Percentiles rank a stretch among this genome's conserved stretches.
These are phyloP conservation scores for Acromyrmex heyeri DNA, from an alignment of 1,140 invertebrate species.

Conservation along the genomic window DNA sequence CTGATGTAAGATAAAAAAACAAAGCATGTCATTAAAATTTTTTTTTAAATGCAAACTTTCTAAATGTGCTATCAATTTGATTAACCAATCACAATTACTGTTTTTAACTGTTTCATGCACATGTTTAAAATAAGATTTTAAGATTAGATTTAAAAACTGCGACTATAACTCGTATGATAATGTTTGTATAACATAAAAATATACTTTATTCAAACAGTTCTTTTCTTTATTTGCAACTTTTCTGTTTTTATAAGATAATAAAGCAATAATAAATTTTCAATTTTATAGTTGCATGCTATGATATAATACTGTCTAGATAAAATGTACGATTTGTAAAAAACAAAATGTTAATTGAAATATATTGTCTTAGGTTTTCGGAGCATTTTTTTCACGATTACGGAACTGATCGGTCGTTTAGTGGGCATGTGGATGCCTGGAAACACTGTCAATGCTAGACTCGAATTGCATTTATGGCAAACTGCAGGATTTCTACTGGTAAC, in stretches of 20 bases:
- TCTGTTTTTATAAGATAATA: background rate
- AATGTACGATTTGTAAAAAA: background rate
- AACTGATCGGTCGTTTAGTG: slow-evolving; percentile 78
- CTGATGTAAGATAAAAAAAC: background rate
- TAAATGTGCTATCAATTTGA: slow-evolving; percentile 1
- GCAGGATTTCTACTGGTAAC: slow-evolving; percentile 79
- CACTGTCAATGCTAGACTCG: slow-evolving; percentile 66
- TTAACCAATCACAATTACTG: background rate
- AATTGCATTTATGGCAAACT: slow-evolving; percentile 81
- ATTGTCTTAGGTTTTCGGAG: slow-evolving; percentile 75
- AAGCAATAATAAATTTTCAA: background rate
- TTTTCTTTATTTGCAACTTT: background rate
- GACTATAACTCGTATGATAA: background rate
- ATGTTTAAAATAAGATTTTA: slow-evolving; percentile 1
- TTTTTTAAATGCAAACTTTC: background rate
- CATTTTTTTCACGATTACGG: slow-evolving; percentile 75
- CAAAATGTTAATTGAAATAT: background rate
- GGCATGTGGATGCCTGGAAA: slow-evolving; percentile 76
- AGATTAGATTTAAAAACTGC: background rate
- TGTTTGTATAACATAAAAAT: background rate
- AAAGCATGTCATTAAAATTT: background rate
- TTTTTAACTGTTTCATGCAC: background rate
- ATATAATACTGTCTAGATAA: background rate
- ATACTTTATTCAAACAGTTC: background rate
- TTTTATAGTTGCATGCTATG: background rate